Percentiles rank a stretch among this genome's conserved stretches.
Conservation (phyloP, 1,140 invertebrate species). For the Drosophila mauritiana region DNA sequence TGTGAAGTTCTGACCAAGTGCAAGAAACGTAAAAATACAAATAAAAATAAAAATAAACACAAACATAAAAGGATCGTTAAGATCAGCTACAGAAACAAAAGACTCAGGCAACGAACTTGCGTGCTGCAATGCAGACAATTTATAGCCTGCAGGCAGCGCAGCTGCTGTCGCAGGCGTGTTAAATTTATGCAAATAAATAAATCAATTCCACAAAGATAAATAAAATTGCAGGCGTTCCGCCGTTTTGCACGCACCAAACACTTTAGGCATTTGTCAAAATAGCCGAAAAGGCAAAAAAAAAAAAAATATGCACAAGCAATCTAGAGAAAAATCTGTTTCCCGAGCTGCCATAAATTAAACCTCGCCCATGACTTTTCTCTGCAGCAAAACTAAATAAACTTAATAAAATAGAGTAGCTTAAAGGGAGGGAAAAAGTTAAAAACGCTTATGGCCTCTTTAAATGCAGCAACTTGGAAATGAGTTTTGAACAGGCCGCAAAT, state of each 20-base stretch:
- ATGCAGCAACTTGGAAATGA: slow-evolving; percentile 49
- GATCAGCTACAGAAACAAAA: slow-evolving; percentile 62
- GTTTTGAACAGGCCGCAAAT: slow-evolving; percentile 42
- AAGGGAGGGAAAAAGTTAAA: slow-evolving; percentile 26
- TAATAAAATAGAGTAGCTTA: neutral
- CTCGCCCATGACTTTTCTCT: slow-evolving; percentile 43
- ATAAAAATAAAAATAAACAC: neutral
- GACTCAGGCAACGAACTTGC: slow-evolving; percentile 78
- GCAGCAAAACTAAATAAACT: neutral
- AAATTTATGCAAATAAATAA: slow-evolving; percentile 83
- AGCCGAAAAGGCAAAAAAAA: neutral
- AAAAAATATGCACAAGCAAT: slow-evolving; percentile 13
- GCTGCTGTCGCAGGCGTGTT: slow-evolving; percentile 76
- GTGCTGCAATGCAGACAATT: slow-evolving; percentile 67
- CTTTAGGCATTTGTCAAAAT: slow-evolving; percentile 46
- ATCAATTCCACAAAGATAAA: slow-evolving; percentile 59
- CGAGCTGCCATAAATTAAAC: slow-evolving; percentile 34
- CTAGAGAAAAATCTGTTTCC: slow-evolving; percentile 35
- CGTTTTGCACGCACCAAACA: slow-evolving; percentile 65
- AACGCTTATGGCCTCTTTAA: slow-evolving; percentile 35
- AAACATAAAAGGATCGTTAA: slow-evolving; percentile 38
- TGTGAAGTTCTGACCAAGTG: slow-evolving; percentile 55
- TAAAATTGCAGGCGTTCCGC: slow-evolving; percentile 46
- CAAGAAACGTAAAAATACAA: slow-evolving; percentile 5
- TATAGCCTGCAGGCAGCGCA: slow-evolving; percentile 58